phyloP scores from a whole-genome alignment of 2,888 invertebrate genomes.

The Tanytarsus gracilentus region DNA sequence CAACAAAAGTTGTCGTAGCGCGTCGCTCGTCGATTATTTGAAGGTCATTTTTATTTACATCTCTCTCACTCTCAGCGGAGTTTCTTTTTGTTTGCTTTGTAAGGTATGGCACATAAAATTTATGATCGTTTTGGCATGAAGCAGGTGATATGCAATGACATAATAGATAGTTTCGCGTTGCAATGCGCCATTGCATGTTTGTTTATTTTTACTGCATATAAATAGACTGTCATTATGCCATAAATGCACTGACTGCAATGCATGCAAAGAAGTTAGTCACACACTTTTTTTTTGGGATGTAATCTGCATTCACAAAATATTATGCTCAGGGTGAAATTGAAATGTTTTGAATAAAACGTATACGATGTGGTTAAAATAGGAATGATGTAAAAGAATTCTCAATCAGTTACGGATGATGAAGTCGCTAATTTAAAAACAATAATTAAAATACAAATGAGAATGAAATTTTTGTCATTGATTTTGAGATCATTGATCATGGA shows the following conservation, averaged over 20 bases:
- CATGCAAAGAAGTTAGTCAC: not conserved
- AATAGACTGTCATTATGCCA: not conserved
- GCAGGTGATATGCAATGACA: constrained; percentile 24
- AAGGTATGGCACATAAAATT: not conserved
- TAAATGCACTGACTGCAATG: not conserved
- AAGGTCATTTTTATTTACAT: constrained; percentile 28
- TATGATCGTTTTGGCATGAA: constrained; percentile 17
- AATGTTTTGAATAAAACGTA: not conserved
- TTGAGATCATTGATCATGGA: constrained; percentile 21
- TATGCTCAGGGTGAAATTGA: not conserved
- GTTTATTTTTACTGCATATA: not conserved
- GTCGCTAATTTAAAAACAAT: too few relatives aligned
- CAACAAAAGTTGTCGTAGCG: not conserved
- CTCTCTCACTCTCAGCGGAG: not conserved
- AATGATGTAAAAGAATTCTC: too few relatives aligned
- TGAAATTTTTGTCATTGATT: constrained; percentile 2
- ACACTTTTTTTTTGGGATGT: not conserved
- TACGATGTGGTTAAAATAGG: not conserved
- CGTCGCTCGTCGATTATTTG: not conserved
- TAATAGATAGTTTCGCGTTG: not conserved
- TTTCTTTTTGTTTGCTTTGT: not conserved
- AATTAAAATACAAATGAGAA: too few relatives aligned
- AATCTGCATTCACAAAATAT: constrained; percentile 1
- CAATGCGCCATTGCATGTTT: not conserved
- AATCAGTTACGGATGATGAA: too few relatives aligned